A percentile compares a stretch with the other conserved stretches of the same genome.
These are phyloP conservation scores for Hemiprocne comata DNA, from an alignment of 2,113 vertebrate genomes.

Conservation along the genomic window DNA sequence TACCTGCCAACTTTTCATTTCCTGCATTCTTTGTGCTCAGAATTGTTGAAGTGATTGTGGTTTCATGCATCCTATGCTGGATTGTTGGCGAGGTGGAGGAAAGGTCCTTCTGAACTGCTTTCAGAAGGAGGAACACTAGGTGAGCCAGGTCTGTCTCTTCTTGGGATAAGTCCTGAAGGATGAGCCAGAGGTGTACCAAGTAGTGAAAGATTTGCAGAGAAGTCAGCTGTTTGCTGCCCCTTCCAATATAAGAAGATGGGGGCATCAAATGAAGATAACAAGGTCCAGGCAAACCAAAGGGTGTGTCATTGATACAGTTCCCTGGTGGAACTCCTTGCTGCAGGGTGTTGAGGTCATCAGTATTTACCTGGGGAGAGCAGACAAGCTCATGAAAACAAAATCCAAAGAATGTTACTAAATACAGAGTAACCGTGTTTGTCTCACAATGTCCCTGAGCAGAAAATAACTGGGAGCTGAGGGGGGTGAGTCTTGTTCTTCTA, in stretches of 20 bases:
- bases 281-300: background rate
- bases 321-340: background rate
- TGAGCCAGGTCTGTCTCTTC: background rate
- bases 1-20: background rate
- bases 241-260: background rate
- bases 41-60: background rate
- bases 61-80: background rate
- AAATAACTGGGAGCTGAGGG: background rate
- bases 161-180: background rate
- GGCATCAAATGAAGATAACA: background rate
- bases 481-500: background rate
- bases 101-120: background rate
- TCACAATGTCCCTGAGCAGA: background rate
- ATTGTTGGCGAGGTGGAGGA: accelerated
- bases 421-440: background rate
- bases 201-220: background rate
- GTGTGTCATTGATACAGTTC: accelerated
- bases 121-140: background rate
- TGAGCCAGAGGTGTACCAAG: background rate
- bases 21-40: background rate
- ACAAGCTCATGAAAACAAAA: background rate
- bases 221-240: background rate
- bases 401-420: background rate
- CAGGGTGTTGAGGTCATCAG: background rate
- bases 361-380: background rate